These are phyloP conservation scores for Papilio dardanus DNA, from an alignment of 1,140 invertebrate genomes.

Conservation along the genomic window DNA sequence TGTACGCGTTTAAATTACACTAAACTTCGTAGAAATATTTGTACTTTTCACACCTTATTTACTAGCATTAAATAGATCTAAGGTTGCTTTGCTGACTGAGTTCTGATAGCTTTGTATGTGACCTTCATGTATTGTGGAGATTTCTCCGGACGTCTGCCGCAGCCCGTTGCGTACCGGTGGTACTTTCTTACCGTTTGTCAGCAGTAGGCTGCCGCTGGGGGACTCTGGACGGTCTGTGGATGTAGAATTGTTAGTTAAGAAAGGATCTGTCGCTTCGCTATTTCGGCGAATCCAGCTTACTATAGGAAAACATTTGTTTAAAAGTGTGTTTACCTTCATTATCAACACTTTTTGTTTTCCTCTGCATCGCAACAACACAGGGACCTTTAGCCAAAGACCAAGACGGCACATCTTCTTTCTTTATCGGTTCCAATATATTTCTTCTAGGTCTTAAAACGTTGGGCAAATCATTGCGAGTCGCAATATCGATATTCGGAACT, in stretches of 20 bases:
- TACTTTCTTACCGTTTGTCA: slow-evolving; percentile 57
- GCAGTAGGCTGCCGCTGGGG: slow-evolving; percentile 35
- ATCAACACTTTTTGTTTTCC: slow-evolving; percentile 51
- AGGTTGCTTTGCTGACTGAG: slow-evolving; percentile 51
- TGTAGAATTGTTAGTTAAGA: not conserved
- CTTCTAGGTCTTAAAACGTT: slow-evolving; percentile 66
- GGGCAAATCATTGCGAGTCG: slow-evolving; percentile 53
- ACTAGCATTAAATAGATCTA: slow-evolving; percentile 53
- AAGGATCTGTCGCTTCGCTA: too few relatives aligned
- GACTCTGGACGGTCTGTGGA: slow-evolving; percentile 47
- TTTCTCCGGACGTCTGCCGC: slow-evolving; percentile 60
- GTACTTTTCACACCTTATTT: slow-evolving; percentile 45
- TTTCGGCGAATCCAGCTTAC: too few relatives aligned
- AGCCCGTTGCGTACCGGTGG: slow-evolving; percentile 59
- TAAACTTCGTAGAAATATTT: not conserved
- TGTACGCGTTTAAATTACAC: not conserved
- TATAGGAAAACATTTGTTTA: too few relatives aligned
- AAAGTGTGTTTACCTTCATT: slow-evolving; percentile 55
- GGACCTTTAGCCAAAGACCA: slow-evolving; percentile 79
- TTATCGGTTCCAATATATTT: slow-evolving; percentile 78
- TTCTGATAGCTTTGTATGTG: slow-evolving; percentile 57
- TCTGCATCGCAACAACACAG: slow-evolving; percentile 69
- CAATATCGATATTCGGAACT: not conserved
- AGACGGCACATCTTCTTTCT: slow-evolving; percentile 64
- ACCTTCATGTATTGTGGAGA: slow-evolving; percentile 72